Percentiles rank a stretch among this genome's conserved stretches.
These are phyloP conservation scores for Galemys pyrenaicus DNA, from an alignment of 2,113 vertebrate species.

Conservation along the genomic window DNA sequence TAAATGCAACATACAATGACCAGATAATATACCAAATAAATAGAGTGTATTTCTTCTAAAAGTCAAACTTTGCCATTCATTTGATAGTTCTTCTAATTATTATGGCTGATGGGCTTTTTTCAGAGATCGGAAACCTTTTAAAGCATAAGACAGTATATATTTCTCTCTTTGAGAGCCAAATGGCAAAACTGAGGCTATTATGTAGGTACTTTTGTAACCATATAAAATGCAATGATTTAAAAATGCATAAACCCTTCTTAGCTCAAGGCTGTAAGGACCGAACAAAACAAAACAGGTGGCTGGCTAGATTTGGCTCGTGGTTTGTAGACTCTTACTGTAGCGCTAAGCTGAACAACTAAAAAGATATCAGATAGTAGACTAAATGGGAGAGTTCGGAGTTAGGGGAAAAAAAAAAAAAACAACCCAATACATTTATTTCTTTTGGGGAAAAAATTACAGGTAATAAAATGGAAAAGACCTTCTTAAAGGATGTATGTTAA, in stretches of 20 bases:
- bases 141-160: not conserved
- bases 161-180: not conserved
- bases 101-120: not conserved
- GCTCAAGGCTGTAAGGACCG: not conserved
- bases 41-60: not conserved
- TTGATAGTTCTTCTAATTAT: not conserved
- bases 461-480: not conserved
- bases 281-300: not conserved
- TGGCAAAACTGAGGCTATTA: constrained; percentile 1
- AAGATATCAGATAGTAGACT: not conserved
- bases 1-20: not conserved
- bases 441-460: constrained; percentile 19
- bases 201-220: not conserved
- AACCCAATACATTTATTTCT: not conserved
- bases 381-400: not conserved
- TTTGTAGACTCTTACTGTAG: not conserved
- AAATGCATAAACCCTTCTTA: not conserved
- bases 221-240: constrained; percentile 40
- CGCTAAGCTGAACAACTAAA: not conserved
- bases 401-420: not conserved
- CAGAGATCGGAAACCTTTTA: not conserved
- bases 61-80: constrained; percentile 32
- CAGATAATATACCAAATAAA: not conserved
- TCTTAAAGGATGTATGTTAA: constrained; percentile 28
- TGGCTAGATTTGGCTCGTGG: not conserved